Evolutionary conservation across 2,797 vertebrate species (phyloP).

Genomic region (Allobates femoralis): DNA sequence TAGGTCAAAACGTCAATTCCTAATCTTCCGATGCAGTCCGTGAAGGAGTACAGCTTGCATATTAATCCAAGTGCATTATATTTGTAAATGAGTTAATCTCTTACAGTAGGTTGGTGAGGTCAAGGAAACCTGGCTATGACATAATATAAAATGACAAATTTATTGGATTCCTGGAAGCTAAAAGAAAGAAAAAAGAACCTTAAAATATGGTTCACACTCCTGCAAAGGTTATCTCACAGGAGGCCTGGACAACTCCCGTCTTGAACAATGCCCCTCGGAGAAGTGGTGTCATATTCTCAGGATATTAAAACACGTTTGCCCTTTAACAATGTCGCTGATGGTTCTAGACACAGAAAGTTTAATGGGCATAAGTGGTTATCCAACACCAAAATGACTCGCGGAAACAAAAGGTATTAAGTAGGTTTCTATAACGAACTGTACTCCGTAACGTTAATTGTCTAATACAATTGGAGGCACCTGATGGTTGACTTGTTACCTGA

Average conservation of each 20-base stretch:
- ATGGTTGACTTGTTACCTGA: slow-evolving; percentile 61
- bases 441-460: slow-evolving; percentile 59
- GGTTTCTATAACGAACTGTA: slow-evolving; percentile 52
- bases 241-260: not conserved
- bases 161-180: slow-evolving; percentile 54
- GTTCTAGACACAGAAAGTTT: slow-evolving; percentile 51
- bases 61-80: slow-evolving; percentile 32
- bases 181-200: not conserved
- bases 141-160: slow-evolving; percentile 34
- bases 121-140: slow-evolving; percentile 21
- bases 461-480: slow-evolving; percentile 38
- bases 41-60: not conserved
- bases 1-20: slow-evolving; percentile 17
- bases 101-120: slow-evolving; percentile 13
- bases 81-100: slow-evolving; percentile 17
- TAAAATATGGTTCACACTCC: slow-evolving; percentile 10
- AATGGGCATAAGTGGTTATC: slow-evolving; percentile 57
- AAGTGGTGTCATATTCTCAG: slow-evolving; percentile 32
- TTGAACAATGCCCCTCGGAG: slow-evolving; percentile 14
- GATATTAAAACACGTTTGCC: slow-evolving; percentile 44
- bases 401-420: slow-evolving; percentile 49
- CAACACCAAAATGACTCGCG: slow-evolving; percentile 46
- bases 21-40: not conserved
- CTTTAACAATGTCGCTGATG: slow-evolving; percentile 36
- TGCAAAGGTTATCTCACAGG: slow-evolving; percentile 37